phyloP scores from a whole-genome alignment of 2,888 invertebrate species.

The Dioctria rufipes region DNA sequence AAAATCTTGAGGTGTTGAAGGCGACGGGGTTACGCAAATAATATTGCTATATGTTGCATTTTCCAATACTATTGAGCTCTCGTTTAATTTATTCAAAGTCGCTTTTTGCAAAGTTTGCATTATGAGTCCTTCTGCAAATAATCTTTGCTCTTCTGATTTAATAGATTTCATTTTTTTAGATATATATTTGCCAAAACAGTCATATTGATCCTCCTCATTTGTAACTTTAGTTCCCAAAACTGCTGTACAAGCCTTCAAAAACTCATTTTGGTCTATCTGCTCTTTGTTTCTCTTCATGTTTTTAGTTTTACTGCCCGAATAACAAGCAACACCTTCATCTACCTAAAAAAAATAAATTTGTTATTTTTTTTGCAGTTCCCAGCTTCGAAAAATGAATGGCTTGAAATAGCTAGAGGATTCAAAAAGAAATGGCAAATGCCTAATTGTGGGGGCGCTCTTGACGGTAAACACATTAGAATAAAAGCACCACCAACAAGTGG shows the following conservation, averaged over 20 bases:
- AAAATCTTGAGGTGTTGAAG: too few relatives aligned
- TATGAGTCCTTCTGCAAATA: too few relatives aligned
- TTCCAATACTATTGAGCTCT: too few relatives aligned
- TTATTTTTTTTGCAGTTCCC: slow-evolving; percentile 17
- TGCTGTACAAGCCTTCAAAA: slow-evolving; percentile 18
- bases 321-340: slow-evolving; percentile 35
- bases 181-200: not conserved
- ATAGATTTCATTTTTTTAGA: not conserved
- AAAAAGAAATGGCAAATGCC: slow-evolving; percentile 27
- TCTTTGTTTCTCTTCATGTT: too few relatives aligned
- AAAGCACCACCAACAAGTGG: too few relatives aligned
- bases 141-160: too few relatives aligned
- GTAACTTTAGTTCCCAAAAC: slow-evolving; percentile 2
- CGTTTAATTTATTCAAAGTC: too few relatives aligned
- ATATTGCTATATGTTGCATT: too few relatives aligned
- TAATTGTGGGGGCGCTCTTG: slow-evolving; percentile 30
- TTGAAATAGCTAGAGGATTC: slow-evolving; percentile 12
- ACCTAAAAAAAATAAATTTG: not conserved
- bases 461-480: slow-evolving; percentile 27
- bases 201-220: slow-evolving; percentile 10
- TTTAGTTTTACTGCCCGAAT: not conserved
- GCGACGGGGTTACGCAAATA: too few relatives aligned
- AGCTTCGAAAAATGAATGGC: slow-evolving; percentile 8
- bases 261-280: not conserved
- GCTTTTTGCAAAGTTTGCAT: too few relatives aligned